Base-by-base conservation (phyloP, 2,113 vertebrate genomes). In the Cyphomyrus plagiostoma region DNA sequence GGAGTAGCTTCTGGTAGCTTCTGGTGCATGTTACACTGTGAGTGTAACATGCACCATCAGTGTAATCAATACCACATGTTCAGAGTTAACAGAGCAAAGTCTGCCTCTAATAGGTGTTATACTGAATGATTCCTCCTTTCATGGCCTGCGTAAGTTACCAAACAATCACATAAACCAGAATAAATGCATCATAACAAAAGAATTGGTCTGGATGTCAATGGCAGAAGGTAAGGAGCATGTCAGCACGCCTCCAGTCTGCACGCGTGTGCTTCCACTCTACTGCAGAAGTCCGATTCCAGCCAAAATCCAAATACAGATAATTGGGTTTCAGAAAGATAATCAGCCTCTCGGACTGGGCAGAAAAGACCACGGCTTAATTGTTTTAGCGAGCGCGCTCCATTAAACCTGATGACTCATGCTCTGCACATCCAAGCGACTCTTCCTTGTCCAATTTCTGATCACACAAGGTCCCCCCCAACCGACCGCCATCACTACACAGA, bases 381-480 rank as follows among this genome's bases (percentile, higher is more conserved):
- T 90, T 89, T 52, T 86, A 46, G 58, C 82, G 86, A 86, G 42
- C 70, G 35, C 30, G 42, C 84, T 82, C 23, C n/a, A 50, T 10
- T 58, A 89, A 87, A 62, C 66, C 19, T 85, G 90, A 90, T 92
- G 88, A 93, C 89, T 91, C 91, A 92, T 48, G 30, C 90, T 39
- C 66, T 86, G 49, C 62, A 48, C 39, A 49, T 88, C 89, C 21
- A 42, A 90, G 89, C n/a, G 9, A 26, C n/a, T 56, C 70, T 89
- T 88, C 52, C 48, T 90, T 89, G 86, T 88, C 86, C 88, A 90
- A 89, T 91, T 89, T 80, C 84, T 52, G 6, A 56, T 85, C 46
- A 89, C 82, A 90, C 88, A 74, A 52, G 42, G 17, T 53, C 42
- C 58, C 9, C 8, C 62, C n/a, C 11, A 19, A 3, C 48, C 9